phyloP scores from a whole-genome alignment of 2,888 invertebrate species.

The Drosophila niveifrons region DNA sequence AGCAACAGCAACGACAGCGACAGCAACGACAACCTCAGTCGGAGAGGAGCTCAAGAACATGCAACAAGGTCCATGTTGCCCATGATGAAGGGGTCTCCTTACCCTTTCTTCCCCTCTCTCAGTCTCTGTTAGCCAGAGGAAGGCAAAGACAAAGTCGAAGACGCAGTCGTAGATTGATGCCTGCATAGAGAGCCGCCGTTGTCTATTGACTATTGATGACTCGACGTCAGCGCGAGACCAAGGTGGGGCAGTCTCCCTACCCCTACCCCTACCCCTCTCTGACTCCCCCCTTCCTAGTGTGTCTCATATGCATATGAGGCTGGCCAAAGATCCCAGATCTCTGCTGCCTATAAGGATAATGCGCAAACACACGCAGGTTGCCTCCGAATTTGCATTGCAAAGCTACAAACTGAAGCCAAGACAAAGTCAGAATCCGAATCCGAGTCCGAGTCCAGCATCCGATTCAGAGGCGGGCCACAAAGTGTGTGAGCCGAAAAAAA shows the following conservation, averaged over 20 bases:
- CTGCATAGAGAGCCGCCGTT: slow-evolving; percentile 55
- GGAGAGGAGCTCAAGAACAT: slow-evolving; percentile 21
- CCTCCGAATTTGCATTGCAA: slow-evolving; percentile 74
- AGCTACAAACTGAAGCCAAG: slow-evolving; percentile 34
- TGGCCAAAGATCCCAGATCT: slow-evolving; percentile 49
- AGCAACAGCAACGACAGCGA: slow-evolving; percentile 5
- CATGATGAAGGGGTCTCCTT: slow-evolving; percentile 25
- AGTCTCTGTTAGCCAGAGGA: not conserved
- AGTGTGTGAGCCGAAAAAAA: slow-evolving; percentile 47
- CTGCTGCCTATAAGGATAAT: slow-evolving; percentile 74
- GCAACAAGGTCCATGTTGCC: slow-evolving; percentile 33
- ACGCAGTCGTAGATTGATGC: slow-evolving; percentile 59
- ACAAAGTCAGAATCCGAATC: not conserved
- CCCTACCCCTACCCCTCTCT: not conserved
- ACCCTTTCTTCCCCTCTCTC: not conserved
- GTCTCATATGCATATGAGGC: slow-evolving; percentile 64
- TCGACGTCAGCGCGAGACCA: slow-evolving; percentile 29
- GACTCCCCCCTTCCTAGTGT: not conserved
- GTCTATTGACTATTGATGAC: slow-evolving; percentile 77
- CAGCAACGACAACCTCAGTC: slow-evolving; percentile 8
- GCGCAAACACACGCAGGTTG: slow-evolving; percentile 76
- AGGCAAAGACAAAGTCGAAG: slow-evolving; percentile 7
- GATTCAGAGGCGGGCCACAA: slow-evolving; percentile 4
- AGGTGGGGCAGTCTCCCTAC: slow-evolving; percentile 11
- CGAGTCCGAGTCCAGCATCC: slow-evolving; percentile 7